Evolutionary conservation across 2,888 invertebrate genomes (phyloP).

Genomic region (Cephus runcator): DNA sequence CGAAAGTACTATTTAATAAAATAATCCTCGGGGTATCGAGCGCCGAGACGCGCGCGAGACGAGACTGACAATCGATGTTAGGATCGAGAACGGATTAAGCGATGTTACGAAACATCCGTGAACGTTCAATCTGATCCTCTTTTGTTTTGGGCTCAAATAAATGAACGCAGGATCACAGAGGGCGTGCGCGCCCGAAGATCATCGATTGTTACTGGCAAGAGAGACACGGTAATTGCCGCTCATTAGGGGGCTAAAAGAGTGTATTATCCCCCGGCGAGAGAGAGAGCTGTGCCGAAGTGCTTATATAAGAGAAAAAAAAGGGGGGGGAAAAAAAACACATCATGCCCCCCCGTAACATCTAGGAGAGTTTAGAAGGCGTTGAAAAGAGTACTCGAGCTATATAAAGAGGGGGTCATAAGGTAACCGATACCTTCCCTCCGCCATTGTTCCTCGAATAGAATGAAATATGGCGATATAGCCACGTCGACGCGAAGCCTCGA

Average conservation of each 20-base stretch:
- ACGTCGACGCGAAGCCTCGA: not conserved
- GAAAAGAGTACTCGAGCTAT: slow-evolving; percentile 48
- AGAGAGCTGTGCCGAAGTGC: slow-evolving; percentile 19
- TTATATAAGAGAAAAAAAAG: slow-evolving; percentile 12
- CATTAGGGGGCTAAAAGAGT: slow-evolving; percentile 48
- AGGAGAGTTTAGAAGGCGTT: slow-evolving; percentile 40
- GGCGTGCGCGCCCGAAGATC: slow-evolving; percentile 40
- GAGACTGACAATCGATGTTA: not conserved
- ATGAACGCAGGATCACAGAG: slow-evolving; percentile 42
- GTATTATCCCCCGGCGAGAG: slow-evolving; percentile 47
- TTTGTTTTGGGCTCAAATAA: slow-evolving; percentile 43
- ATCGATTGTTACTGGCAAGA: slow-evolving; percentile 45
- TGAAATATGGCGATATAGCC: slow-evolving; percentile 45
- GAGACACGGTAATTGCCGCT: slow-evolving; percentile 51
- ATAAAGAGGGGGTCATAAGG: slow-evolving; percentile 42
- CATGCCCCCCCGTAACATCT: not conserved
- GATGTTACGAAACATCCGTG: slow-evolving; percentile 2
- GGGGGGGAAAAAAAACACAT: not conserved
- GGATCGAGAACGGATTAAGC: slow-evolving; percentile 1
- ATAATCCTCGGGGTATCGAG: not conserved
- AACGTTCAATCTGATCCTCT: slow-evolving; percentile 21
- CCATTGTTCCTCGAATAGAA: slow-evolving; percentile 43
- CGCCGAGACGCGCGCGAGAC: not conserved
- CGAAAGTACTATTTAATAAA: not conserved
- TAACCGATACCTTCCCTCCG: slow-evolving; percentile 50